phyloP scores from a whole-genome alignment of 2,888 invertebrate species.

The Hydroisotoma schaefferi region DNA sequence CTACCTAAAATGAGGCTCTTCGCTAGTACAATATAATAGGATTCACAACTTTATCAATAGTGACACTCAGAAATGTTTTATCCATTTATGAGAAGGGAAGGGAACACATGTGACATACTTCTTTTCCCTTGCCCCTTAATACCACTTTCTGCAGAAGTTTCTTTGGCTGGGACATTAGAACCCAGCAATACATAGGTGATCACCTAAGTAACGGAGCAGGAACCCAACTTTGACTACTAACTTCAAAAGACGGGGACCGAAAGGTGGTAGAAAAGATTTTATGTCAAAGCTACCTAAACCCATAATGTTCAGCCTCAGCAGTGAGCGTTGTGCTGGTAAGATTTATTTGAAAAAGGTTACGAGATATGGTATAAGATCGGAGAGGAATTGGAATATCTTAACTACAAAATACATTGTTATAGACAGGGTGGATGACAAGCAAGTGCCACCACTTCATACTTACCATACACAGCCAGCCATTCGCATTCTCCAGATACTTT shows the following conservation, averaged over 20 bases:
- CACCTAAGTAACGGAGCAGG: not conserved
- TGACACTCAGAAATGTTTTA: slow-evolving; percentile 1
- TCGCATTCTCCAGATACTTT: slow-evolving; percentile 2
- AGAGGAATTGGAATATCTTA: not conserved
- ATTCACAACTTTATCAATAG: not conserved
- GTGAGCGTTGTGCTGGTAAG: not conserved
- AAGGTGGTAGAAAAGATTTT: not conserved
- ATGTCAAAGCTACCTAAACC: slow-evolving; percentile 1
- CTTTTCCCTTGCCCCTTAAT: not conserved
- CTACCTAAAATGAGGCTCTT: too few relatives aligned
- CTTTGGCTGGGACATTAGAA: not conserved
- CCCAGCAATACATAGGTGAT: too few relatives aligned
- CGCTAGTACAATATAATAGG: not conserved
- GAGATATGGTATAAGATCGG: not conserved
- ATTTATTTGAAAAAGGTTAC: slow-evolving; percentile 12
- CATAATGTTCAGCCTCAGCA: slow-evolving; percentile 2
- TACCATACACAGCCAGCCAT: too few relatives aligned
- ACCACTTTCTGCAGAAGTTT: not conserved
- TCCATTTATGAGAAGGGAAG: too few relatives aligned
- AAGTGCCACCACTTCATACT: not conserved
- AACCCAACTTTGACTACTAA: not conserved
- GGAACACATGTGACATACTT: too few relatives aligned
- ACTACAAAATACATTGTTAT: too few relatives aligned
- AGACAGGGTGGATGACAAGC: not conserved
- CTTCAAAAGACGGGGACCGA: not conserved